Base-by-base conservation (phyloP, 2,888 invertebrate species). In the Harmothoe impar region DNA sequence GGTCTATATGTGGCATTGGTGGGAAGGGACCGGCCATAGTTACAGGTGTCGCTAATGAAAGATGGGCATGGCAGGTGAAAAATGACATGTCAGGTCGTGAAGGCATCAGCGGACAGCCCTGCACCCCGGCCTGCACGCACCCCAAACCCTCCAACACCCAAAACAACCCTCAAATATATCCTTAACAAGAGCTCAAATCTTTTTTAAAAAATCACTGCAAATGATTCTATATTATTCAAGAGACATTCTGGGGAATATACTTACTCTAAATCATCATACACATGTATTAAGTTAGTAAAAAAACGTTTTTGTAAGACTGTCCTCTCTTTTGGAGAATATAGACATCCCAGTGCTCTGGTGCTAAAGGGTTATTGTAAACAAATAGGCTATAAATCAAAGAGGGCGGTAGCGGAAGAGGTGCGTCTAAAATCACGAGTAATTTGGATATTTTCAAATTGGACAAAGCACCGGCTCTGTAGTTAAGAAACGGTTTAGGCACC, bases 331-430 rank as follows among this genome's bases (percentile, higher is more conserved):
- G 43, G 5, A 43, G 43, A 43, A n/a, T n/a, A n/a, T n/a, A n/a
- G n/a, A n/a, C n/a, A n/a, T n/a, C n/a, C 43, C 43, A 43, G 43
- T 43, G 10, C 43, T 7, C 72, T 29, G 72, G 5, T 17, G 25
- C 15, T 29, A 25, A 72, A 72, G 72, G 25, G 72, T 72, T 62
- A n/a, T 62, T 15, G 25, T 72, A n/a, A 72, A 72, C 72, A 72
- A 72, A 72, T 72, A 72, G 29, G 62, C 15, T 15, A 72, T 72
- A 72, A 72, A 72, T 72, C 72, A 72, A 72, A 72, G 81, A n/a
- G 33, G 81, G 20, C 25, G 81, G 81, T 20, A 35, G 20, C 25
- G 81, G 81, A 17, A 35, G 81, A 81, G 81, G 81, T 81, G 43
- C 5, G 33, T 15, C 17, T 43, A 35, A 35, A 35, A 35, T 72